A percentile compares a stretch with the other conserved stretches of the same genome.
phyloP scores from a whole-genome alignment of 2,888 invertebrate species.

The Diaphora mendica region DNA sequence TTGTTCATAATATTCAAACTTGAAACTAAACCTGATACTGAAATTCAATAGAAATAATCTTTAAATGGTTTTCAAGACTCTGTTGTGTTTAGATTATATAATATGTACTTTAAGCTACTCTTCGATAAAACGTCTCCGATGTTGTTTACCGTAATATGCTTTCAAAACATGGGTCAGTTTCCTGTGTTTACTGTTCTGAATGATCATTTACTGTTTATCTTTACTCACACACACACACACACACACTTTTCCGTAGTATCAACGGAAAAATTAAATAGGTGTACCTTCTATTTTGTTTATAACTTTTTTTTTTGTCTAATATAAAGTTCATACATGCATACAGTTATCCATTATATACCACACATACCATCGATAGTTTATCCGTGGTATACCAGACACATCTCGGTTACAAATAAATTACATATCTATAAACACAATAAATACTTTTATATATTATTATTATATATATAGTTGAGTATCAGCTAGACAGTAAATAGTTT shows the following conservation, averaged over 20 bases:
- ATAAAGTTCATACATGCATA: too few relatives aligned
- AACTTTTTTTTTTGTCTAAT: too few relatives aligned
- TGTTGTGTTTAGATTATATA: neutral
- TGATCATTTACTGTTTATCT: neutral
- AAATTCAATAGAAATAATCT: neutral
- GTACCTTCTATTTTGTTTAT: too few relatives aligned
- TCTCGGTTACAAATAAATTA: too few relatives aligned
- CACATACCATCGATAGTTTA: too few relatives aligned
- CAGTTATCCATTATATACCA: too few relatives aligned
- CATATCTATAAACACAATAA: too few relatives aligned
- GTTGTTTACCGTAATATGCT: neutral
- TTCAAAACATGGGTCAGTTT: neutral
- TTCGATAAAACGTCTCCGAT: neutral
- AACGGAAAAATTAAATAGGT: too few relatives aligned
- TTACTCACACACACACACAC: neutral
- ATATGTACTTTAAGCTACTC: neutral
- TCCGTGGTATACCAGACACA: too few relatives aligned
- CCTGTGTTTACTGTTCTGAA: neutral
- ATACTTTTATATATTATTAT: too few relatives aligned
- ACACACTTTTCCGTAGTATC: neutral
- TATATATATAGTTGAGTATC: too few relatives aligned
- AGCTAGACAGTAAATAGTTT: too few relatives aligned
- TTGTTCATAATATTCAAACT: neutral
- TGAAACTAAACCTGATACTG: neutral
- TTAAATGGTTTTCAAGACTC: neutral